phyloP scores from a whole-genome alignment of 2,113 vertebrate species.

The Onychostruthus taczanowskii region DNA sequence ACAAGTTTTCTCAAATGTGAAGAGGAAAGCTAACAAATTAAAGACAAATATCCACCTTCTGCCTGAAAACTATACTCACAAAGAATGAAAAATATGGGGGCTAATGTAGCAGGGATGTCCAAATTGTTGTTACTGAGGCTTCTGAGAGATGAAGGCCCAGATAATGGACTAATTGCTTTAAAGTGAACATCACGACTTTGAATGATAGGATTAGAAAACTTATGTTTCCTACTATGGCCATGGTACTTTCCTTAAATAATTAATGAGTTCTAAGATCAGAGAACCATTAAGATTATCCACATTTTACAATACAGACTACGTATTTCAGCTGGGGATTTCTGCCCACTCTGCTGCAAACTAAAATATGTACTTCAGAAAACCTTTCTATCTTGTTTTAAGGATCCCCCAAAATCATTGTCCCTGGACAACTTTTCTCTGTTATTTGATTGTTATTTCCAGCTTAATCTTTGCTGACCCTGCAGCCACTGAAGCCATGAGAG shows the following conservation, averaged over 20 bases:
- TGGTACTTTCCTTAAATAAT: conserved; percentile 1
- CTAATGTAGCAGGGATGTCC: background rate
- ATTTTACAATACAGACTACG: background rate
- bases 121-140: background rate
- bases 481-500: background rate
- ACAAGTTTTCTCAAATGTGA: background rate
- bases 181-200: background rate
- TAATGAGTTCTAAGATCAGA: conserved; percentile 1
- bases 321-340: background rate
- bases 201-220: background rate
- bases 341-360: background rate
- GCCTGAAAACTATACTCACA: background rate
- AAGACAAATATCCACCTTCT: background rate
- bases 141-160: background rate
- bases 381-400: background rate
- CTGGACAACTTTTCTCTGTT: background rate
- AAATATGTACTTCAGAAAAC: background rate
- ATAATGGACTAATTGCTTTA: conserved; percentile 42
- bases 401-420: background rate
- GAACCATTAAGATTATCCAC: conserved; percentile 2
- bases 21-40: background rate
- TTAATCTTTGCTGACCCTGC: background rate
- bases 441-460: background rate
- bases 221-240: background rate
- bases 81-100: background rate